phyloP scores from a whole-genome alignment of 1,140 invertebrate genomes.

The Scaptodrosophila lebanonensis region DNA sequence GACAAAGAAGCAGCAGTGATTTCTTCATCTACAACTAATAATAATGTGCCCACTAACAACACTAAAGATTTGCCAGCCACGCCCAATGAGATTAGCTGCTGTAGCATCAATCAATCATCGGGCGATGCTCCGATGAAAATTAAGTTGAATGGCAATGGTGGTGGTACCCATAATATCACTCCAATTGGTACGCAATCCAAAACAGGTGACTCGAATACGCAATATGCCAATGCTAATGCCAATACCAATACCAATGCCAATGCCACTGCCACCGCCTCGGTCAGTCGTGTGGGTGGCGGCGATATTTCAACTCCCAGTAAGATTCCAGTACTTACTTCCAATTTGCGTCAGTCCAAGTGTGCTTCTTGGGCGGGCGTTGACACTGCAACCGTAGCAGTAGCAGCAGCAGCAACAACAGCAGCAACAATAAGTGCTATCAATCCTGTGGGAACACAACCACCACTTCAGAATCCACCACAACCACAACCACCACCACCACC shows the following conservation, averaged over 20 bases:
- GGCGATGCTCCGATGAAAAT: slow-evolving; percentile 3
- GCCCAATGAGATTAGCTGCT: slow-evolving; percentile 3
- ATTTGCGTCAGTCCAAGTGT: slow-evolving; percentile 78
- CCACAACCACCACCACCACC: too few relatives aligned
- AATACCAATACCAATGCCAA: slow-evolving; percentile 30
- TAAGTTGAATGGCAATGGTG: slow-evolving; percentile 31
- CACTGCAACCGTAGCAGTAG: slow-evolving; percentile 8
- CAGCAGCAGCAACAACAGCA: slow-evolving; percentile 4
- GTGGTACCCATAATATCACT: slow-evolving; percentile 20
- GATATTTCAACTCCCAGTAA: slow-evolving; percentile 52
- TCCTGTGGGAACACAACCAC: not conserved
- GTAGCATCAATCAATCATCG: slow-evolving; percentile 7
- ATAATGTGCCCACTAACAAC: not conserved
- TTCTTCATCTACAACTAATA: slow-evolving; percentile 16
- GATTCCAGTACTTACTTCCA: slow-evolving; percentile 61
- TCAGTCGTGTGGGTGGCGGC: slow-evolving; percentile 44
- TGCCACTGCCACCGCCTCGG: slow-evolving; percentile 7
- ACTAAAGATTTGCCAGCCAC: slow-evolving; percentile 12
- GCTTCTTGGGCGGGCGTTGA: slow-evolving; percentile 79
- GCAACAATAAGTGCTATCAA: not conserved
- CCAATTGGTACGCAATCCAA: slow-evolving; percentile 35
- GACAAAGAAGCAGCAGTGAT: slow-evolving; percentile 8
- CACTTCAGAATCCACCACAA: slow-evolving; percentile 13
- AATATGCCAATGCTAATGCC: not conserved
- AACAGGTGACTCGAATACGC: slow-evolving; percentile 18